Evolutionary conservation across 2,797 vertebrate species (phyloP).

Genomic region (Melanotaenia nigrans): DNA sequence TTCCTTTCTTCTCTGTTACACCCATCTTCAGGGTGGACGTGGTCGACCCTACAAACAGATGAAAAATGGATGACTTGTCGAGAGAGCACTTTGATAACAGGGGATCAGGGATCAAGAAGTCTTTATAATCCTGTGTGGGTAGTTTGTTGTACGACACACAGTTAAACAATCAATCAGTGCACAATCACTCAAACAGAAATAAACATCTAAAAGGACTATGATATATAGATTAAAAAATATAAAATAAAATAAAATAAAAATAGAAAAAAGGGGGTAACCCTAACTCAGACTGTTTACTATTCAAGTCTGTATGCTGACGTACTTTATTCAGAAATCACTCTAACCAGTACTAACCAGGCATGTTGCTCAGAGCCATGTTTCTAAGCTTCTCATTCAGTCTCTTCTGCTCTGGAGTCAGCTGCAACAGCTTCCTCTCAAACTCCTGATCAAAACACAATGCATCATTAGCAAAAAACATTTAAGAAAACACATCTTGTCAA

Average conservation of each 20-base stretch:
- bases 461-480: slow-evolving; percentile 11
- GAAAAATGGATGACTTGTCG: slow-evolving; percentile 12
- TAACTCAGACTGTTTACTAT: neutral
- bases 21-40: slow-evolving; percentile 81
- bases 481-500: neutral
- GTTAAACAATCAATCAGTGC: no score
- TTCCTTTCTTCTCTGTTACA: slow-evolving; percentile 86
- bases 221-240: no score
- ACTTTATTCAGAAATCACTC: neutral
- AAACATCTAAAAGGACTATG: no score
- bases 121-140: no score
- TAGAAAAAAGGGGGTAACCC: no score
- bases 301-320: neutral
- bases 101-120: neutral
- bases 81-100: neutral
- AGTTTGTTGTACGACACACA: no score
- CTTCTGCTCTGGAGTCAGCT: slow-evolving; percentile 91
- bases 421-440: slow-evolving; percentile 90
- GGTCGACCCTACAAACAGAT: slow-evolving; percentile 75
- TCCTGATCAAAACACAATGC: slow-evolving; percentile 80
- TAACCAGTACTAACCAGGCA: slow-evolving; percentile 83
- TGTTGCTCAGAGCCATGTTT: slow-evolving; percentile 82
- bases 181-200: no score
- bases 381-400: slow-evolving; percentile 89
- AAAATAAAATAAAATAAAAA: no score